phyloP scores from a whole-genome alignment of 2,888 invertebrate species.

The Orthosia incerta region DNA sequence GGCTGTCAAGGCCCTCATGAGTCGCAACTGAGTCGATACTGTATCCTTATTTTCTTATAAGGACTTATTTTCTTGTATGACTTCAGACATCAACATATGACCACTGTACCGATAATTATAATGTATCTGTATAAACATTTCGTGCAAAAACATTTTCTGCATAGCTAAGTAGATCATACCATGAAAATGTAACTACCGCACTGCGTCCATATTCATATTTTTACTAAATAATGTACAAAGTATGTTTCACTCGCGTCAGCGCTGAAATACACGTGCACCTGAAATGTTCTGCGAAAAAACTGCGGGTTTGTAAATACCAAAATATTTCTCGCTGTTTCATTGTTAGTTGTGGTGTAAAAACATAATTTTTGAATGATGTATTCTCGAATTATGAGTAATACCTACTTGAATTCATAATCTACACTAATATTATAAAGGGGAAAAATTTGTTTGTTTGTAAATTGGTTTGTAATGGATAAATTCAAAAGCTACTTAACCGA shows the following conservation, averaged over 20 bases:
- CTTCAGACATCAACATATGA: background rate
- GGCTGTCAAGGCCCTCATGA: too few relatives aligned
- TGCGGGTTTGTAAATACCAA: background rate
- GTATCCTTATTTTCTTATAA: too few relatives aligned
- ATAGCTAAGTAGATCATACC: background rate
- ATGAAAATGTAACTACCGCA: constrained; percentile 46
- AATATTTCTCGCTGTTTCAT: background rate
- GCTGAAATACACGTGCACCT: constrained; percentile 32
- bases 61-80: too few relatives aligned
- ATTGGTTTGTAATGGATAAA: too few relatives aligned
- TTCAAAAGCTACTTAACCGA: too few relatives aligned
- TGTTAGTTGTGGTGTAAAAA: constrained; percentile 24
- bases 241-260: constrained; percentile 36
- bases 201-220: constrained; percentile 53
- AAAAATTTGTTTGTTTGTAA: too few relatives aligned
- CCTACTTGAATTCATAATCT: too few relatives aligned
- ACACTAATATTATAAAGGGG: too few relatives aligned
- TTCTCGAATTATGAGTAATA: too few relatives aligned
- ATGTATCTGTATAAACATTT: background rate
- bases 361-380: too few relatives aligned
- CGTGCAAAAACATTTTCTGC: background rate
- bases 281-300: constrained; percentile 44
- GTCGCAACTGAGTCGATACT: too few relatives aligned
- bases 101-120: background rate
- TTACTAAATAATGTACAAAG: constrained; percentile 49